phyloP scores from a whole-genome alignment of 2,113 vertebrate genomes.

The Struthio camelus region DNA sequence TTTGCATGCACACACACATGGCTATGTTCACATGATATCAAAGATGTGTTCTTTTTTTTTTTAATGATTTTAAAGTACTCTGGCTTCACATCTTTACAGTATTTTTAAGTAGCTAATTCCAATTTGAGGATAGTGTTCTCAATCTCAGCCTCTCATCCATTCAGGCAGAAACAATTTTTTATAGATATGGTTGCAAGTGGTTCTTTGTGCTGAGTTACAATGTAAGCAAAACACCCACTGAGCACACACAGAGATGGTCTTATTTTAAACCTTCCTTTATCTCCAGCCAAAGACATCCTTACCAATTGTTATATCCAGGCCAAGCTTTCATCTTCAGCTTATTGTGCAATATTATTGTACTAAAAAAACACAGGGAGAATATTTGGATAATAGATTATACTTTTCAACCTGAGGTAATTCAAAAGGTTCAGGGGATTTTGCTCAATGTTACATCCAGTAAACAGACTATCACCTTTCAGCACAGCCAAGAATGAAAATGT shows the following conservation, averaged over 20 bases:
- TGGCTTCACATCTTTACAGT: neutral
- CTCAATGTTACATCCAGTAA: conserved; percentile 16
- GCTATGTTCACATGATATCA: neutral
- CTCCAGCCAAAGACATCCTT: conserved; percentile 44
- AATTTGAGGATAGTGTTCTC: neutral
- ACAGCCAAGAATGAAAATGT: conserved; percentile 49
- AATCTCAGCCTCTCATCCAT: neutral
- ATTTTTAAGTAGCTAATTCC: neutral
- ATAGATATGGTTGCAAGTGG: neutral
- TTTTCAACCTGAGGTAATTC: conserved; percentile 49
- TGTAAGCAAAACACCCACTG: conserved; percentile 19
- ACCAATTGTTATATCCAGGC: neutral
- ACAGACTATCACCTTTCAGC: conserved; percentile 48
- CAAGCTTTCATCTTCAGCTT: conserved; percentile 40
- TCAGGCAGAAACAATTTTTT: neutral
- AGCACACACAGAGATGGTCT: neutral
- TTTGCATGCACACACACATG: neutral
- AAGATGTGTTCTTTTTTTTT: neutral
- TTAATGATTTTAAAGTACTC: neutral
- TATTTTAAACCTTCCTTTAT: conserved; percentile 47
- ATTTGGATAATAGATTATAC: conserved; percentile 62
- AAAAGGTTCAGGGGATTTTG: conserved; percentile 47
- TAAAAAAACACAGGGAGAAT: conserved; percentile 26
- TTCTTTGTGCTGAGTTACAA: neutral
- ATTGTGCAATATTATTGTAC: neutral